These are phyloP conservation scores for Acholoe squamosa DNA, from an alignment of 2,888 invertebrate species.

Conservation along the genomic window DNA sequence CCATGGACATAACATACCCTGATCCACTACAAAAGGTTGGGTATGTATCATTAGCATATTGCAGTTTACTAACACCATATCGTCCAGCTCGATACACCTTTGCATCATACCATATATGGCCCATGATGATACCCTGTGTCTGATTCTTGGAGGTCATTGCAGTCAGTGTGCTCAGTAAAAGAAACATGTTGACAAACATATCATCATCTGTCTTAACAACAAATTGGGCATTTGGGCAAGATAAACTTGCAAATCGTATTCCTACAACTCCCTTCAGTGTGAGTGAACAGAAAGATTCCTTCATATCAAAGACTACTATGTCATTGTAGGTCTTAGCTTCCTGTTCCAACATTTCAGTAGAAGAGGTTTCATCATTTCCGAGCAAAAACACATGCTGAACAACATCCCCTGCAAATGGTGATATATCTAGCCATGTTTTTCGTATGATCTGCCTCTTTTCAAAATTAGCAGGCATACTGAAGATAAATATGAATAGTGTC, in stretches of 20 bases:
- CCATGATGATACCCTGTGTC: background rate
- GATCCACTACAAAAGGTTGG: background rate
- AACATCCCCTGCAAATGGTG: too few species aligned
- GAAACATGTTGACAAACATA: too few species aligned
- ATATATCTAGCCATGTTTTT: background rate
- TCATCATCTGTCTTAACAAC: too few species aligned
- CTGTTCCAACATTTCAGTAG: background rate
- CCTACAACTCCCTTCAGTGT: too few species aligned
- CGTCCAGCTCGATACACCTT: background rate
- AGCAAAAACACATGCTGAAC: too few species aligned
- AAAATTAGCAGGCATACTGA: background rate
- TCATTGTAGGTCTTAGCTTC: constrained; percentile 14
- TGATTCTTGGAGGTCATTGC: background rate
- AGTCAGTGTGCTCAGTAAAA: background rate
- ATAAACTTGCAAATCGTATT: background rate
- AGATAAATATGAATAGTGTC: background rate
- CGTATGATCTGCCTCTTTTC: background rate
- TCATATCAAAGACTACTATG: background rate
- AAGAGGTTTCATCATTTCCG: background rate
- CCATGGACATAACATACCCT: too few species aligned
- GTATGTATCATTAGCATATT: constrained; percentile 9
- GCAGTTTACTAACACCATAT: background rate
- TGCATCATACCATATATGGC: background rate
- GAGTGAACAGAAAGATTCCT: background rate
- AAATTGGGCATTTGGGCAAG: too few species aligned